phyloP scores from a whole-genome alignment of 2,113 vertebrate genomes.

The Indicator maculatus region DNA sequence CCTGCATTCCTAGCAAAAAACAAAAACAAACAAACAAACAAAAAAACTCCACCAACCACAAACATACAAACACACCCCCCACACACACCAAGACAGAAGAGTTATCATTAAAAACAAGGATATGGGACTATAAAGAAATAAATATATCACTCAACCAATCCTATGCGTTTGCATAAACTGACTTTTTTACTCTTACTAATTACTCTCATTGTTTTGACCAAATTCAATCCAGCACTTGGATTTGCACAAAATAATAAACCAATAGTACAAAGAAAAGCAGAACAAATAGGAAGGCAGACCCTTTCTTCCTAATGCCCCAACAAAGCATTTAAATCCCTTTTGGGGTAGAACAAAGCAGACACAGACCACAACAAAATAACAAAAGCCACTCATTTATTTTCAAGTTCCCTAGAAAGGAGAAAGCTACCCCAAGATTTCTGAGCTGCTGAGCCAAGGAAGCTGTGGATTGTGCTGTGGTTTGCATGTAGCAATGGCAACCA shows the following conservation, averaged over 20 bases:
- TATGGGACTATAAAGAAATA: background rate
- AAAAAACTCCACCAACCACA: background rate
- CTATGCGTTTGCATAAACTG: background rate
- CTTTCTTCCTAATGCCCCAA: conserved; percentile 40
- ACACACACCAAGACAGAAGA: background rate
- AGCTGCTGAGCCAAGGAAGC: background rate
- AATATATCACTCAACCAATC: background rate
- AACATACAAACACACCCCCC: too few relatives aligned
- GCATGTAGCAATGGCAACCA: background rate
- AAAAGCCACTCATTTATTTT: conserved; percentile 67
- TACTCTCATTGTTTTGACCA: background rate
- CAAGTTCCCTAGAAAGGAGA: conserved; percentile 36
- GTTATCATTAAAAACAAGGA: background rate
- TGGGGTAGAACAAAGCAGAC: conserved; percentile 54
- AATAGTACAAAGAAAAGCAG: conserved; percentile 39
- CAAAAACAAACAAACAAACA: too few relatives aligned
- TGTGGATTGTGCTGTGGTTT: background rate
- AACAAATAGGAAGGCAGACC: conserved; percentile 27
- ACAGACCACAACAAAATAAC: conserved; percentile 67
- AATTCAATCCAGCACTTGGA: background rate
- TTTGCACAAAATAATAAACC: background rate
- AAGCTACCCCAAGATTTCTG: conserved; percentile 24
- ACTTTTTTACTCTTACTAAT: background rate
- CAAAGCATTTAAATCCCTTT: conserved; percentile 62
- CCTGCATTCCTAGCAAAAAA: background rate